Base-by-base conservation (phyloP, 2,888 invertebrate species). In the Sesia bembeciformis region DNA sequence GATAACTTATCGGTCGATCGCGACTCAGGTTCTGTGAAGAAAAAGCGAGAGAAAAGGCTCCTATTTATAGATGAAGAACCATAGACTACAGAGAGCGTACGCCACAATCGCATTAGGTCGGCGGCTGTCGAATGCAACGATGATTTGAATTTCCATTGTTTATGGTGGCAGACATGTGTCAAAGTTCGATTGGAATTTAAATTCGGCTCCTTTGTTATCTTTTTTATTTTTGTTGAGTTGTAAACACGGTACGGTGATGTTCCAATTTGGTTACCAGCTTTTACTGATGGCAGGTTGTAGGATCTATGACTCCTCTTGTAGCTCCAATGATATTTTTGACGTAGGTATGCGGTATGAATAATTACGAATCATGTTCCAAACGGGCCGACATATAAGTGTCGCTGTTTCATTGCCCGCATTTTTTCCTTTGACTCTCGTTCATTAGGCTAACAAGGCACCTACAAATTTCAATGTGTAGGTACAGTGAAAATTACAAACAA, bases 111-210 rank as follows among this genome's bases (percentile, higher is more conserved):
- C 85, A 86, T 87, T 85, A 84, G 78, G 70, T 65, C 53, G 72
- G 65, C 69, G 70, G 74, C 79, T 76, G 81, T 78, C 81, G 76
- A 80, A 81, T 76, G 70, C 75, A 72, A 84, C 78, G 83, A 89
- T 88, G 89, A 89, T 89, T 89, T 84, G 89, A 85, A 84, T 87
- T 86, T 84, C 83, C 81, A 88, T 89, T 89, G 89, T 89, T 88
- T 89, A 86, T 89, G 87, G 89, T 88, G 89, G 89, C 89, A 89
- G 89, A 87, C 89, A 88, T 89, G 87, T 88, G 89, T 89, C 89
- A 88, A 87, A 88, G 88, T 88, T 89, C 89, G 87, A 88, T 85
- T 83, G 84, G 89, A 87, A 89, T 87, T 88, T 83, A 83, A 86
- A 88, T 87, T 89, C 89, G 89, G 89, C 86, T 83, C 75, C 85